Conservation (phyloP, 2,113 vertebrate genomes). For the Nycticorax nycticorax region DNA sequence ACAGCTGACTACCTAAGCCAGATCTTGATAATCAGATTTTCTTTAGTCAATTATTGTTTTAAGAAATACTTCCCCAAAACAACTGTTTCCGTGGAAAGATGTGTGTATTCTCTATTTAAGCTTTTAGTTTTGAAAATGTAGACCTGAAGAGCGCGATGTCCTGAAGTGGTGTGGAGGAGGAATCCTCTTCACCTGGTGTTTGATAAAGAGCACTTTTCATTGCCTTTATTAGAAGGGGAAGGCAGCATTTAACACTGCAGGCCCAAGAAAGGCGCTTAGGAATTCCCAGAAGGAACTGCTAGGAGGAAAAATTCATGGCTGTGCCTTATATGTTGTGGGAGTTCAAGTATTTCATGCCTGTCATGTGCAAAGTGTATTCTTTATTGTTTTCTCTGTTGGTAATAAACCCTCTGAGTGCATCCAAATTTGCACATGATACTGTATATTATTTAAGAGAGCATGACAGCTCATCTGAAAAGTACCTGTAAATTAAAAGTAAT, state of each 20-base stretch:
- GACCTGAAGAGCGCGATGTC: background rate
- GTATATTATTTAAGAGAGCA: constrained; percentile 14
- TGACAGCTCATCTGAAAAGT: background rate
- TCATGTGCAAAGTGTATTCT: background rate
- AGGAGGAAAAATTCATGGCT: background rate
- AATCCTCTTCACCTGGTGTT: background rate
- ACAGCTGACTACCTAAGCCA: background rate
- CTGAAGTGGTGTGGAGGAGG: background rate
- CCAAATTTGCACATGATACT: background rate
- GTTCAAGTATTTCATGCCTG: background rate
- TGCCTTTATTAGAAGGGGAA: background rate
- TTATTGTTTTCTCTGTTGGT: background rate
- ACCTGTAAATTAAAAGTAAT: background rate
- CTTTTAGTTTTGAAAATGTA: background rate
- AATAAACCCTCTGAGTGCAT: background rate
- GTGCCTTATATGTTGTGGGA: background rate
- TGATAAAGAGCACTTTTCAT: background rate
- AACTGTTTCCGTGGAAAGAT: background rate
- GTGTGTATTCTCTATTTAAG: background rate
- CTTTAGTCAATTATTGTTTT: background rate
- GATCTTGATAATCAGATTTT: background rate
- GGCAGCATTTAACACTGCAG: background rate
- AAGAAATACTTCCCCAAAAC: background rate
- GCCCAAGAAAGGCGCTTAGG: background rate
- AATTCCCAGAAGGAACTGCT: background rate